Base-by-base conservation (phyloP, 2,113 vertebrate species). In the Hucho hucho region DNA sequence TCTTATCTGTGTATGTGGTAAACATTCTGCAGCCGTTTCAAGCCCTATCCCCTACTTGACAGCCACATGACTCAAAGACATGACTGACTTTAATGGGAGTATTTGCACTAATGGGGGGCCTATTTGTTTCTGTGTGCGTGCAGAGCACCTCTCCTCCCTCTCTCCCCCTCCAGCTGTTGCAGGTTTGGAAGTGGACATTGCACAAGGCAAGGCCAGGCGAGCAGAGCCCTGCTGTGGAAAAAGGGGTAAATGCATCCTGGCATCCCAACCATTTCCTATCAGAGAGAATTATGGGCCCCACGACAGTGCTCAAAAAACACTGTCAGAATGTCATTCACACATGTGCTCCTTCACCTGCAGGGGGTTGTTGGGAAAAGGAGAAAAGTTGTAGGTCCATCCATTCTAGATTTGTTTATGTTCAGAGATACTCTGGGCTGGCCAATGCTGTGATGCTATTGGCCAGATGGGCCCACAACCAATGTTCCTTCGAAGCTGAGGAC, bases 181-280 rank as follows among this genome's bases (percentile, higher is more conserved):
- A 79, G 47, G 22, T 71, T 78, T 75, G 69, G 53, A 69, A 78
- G 82, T 79, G 53, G 79, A 87, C 24, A 73, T 92, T 90, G 85
- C 72, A 78, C 80, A 90, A 91, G 79, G 86, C 88, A 83, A 90
- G 49, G 88, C 90, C 95, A 89, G 65, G 89, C 88, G 78, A 90
- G 86, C 83, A 92, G 92, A 94, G 88, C 90, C 94, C 94, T 22
- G 95, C 95, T 96, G 94, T 94, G 95, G 94, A 94, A 90, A 92
- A 89, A 90, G 92, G 92, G 93, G 92, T 86, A 88, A 92, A 94
- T 93, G 91, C 93, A 94, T 95, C 94, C 93, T 95, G 96, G 97
- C 96, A 98, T 98, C 92, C 92, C 94, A 97, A 92, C 92, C 95
- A 98, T 98, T 98, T 98, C 97, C 96, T 98, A 94, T 89, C 86